A percentile compares a stretch with the other conserved stretches of the same genome.
Conservation (phyloP, 2,797 vertebrate species). For the Corythornis leucogaster region DNA sequence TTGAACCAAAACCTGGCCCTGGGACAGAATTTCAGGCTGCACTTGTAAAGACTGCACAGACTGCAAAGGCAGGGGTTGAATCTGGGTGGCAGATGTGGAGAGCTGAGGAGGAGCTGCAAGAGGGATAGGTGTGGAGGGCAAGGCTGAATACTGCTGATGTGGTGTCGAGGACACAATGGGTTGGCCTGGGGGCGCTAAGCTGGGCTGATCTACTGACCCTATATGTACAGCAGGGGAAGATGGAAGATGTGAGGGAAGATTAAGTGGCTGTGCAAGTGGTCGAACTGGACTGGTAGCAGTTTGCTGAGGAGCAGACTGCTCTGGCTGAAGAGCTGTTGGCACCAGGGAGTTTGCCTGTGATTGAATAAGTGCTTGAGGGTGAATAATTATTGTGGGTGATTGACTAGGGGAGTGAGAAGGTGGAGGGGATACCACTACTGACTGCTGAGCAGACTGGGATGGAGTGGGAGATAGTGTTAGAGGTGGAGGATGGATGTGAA, state of each 20-base stretch:
- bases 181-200: conserved; percentile 74
- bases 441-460: conserved; percentile 85
- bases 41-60: conserved; percentile 86
- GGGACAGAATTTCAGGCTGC: conserved; percentile 87
- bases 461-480: conserved; percentile 75
- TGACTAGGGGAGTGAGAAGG: conserved; percentile 86
- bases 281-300: conserved; percentile 57
- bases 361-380: conserved; percentile 86
- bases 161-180: conserved; percentile 77
- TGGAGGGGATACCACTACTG: conserved; percentile 89
- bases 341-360: conserved; percentile 73
- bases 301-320: conserved; percentile 69
- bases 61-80: conserved; percentile 81
- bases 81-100: conserved; percentile 79
- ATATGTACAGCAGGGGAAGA: conserved; percentile 78
- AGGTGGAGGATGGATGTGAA: conserved; percentile 75
- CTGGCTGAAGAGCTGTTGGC: conserved; percentile 74
- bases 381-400: conserved; percentile 83
- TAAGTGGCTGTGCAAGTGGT: conserved; percentile 75
- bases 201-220: conserved; percentile 77
- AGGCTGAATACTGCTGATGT: conserved; percentile 79
- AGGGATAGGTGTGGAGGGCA: conserved; percentile 75
- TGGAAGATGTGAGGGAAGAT: conserved; percentile 77
- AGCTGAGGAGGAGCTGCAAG: conserved; percentile 78
- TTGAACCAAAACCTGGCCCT: conserved; percentile 86